A percentile compares a stretch with the other conserved stretches of the same genome.
Conservation (phyloP, 2,888 invertebrate species). For the Caenorhabditis sulstoni region DNA sequence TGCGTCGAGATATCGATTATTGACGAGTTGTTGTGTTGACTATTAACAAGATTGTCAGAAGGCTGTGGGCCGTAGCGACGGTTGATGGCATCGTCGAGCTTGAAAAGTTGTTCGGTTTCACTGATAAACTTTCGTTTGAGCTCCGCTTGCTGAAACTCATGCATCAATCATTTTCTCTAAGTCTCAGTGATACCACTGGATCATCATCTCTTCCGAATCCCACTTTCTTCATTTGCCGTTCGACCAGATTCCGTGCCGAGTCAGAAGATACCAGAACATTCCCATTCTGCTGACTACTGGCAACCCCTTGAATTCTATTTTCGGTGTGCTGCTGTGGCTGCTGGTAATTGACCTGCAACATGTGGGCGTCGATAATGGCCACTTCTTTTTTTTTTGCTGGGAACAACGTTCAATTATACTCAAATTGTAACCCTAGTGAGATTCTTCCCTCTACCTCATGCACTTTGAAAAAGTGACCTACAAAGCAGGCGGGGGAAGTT, state of each 20-base stretch:
- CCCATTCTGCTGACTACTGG: background rate
- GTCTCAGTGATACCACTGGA: constrained; percentile 21
- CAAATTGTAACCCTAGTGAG: constrained; percentile 12
- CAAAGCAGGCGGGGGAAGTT: constrained; percentile 17
- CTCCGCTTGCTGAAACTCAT: constrained; percentile 38
- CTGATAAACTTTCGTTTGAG: constrained; percentile 48
- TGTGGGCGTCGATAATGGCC: too few relatives aligned
- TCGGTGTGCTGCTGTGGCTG: constrained; percentile 14
- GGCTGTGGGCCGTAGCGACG: constrained; percentile 40
- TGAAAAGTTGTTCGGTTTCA: constrained; percentile 57
- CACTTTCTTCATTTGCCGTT: constrained; percentile 52
- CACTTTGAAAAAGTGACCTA: constrained; percentile 27
- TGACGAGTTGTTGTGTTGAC: constrained; percentile 11
- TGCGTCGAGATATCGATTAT: constrained; percentile 58
- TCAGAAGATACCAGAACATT: background rate
- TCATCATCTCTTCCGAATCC: constrained; percentile 46
- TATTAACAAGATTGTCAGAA: constrained; percentile 31
- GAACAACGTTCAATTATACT: constrained; percentile 30
- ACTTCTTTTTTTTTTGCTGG: too few relatives aligned
- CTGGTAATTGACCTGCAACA: constrained; percentile 44
- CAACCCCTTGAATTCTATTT: background rate
- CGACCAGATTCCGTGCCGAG: constrained; percentile 47
- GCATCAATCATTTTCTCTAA: too few relatives aligned
- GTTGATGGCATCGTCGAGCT: constrained; percentile 45
- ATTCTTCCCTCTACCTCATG: constrained; percentile 1